Evolutionary conservation across 2,113 vertebrate genomes (phyloP).

Genomic region (Lepus europaeus): DNA sequence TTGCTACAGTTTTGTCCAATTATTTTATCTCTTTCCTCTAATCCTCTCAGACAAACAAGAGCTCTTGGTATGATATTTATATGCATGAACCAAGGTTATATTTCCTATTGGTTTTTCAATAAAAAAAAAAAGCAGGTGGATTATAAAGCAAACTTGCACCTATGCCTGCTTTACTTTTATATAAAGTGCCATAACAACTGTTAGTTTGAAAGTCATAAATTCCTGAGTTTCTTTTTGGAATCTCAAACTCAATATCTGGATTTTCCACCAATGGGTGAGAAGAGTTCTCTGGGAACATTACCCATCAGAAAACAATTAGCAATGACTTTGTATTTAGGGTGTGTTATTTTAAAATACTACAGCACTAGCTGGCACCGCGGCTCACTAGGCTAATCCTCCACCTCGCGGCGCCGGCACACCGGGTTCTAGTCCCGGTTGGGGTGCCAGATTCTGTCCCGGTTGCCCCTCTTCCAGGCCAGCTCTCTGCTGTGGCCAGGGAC

Average conservation of each 20-base stretch:
- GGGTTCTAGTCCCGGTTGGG: too few relatives aligned
- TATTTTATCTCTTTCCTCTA: conserved; percentile 68
- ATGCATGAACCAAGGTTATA: not conserved
- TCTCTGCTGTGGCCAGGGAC: too few relatives aligned
- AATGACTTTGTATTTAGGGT: not conserved
- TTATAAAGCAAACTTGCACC: not conserved
- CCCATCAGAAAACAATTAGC: not conserved
- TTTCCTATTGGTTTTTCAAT: conserved; percentile 38
- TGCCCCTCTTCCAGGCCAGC: too few relatives aligned
- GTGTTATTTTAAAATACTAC: not conserved
- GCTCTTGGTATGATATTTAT: not conserved
- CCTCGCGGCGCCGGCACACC: too few relatives aligned
- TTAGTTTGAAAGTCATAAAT: conserved; percentile 65
- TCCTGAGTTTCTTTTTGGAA: not conserved
- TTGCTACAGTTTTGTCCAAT: not conserved
- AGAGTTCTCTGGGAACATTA: not conserved
- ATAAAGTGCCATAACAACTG: conserved; percentile 18
- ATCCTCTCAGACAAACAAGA: conserved; percentile 64
- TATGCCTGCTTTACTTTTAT: conserved; percentile 50
- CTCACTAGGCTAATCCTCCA: too few relatives aligned
- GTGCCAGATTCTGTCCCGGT: too few relatives aligned
- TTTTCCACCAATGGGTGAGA: not conserved
- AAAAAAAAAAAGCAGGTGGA: not conserved
- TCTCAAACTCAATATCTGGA: not conserved
- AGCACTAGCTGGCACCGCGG: not conserved